Conservation (phyloP, 2,888 invertebrate genomes). For the Cybosia mesomella region DNA sequence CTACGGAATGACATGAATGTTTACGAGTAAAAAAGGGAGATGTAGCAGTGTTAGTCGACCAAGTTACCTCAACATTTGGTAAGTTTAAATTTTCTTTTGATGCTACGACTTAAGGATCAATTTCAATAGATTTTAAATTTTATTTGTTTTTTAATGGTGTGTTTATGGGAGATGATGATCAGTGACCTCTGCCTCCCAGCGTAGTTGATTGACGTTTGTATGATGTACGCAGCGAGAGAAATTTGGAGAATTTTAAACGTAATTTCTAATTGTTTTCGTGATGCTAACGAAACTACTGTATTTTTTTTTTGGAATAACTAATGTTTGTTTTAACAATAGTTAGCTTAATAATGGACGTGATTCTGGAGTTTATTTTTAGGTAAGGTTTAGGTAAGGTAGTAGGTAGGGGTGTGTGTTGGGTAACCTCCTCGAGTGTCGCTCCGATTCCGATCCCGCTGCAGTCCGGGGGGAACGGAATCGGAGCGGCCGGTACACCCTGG, state of each 20-base stretch:
- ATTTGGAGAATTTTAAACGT: conserved; percentile 73
- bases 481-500: too few relatives aligned
- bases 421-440: too few relatives aligned
- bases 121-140: conserved; percentile 47
- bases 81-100: conserved; percentile 50
- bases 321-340: conserved; percentile 23
- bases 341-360: conserved; percentile 15
- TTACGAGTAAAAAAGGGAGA: conserved; percentile 78
- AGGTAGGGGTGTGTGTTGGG: too few relatives aligned
- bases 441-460: too few relatives aligned
- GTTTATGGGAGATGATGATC: conserved; percentile 72
- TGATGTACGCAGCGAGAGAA: conserved; percentile 75
- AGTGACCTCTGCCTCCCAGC: conserved; percentile 79
- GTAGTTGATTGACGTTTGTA: conserved; percentile 85
- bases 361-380: conserved; percentile 19
- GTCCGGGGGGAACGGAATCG: too few relatives aligned
- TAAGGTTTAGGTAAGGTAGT: conserved; percentile 13
- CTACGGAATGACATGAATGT: conserved; percentile 79
- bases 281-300: conserved; percentile 45
- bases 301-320: conserved; percentile 29
- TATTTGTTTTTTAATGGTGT: conserved; percentile 36
- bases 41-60: conserved; percentile 59
- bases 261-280: conserved; percentile 59
- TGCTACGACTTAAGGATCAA: conserved; percentile 45
- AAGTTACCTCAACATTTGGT: conserved; percentile 48